These are phyloP conservation scores for Lasioglossum albipes DNA, from an alignment of 1,140 invertebrate species.

Conservation along the genomic window DNA sequence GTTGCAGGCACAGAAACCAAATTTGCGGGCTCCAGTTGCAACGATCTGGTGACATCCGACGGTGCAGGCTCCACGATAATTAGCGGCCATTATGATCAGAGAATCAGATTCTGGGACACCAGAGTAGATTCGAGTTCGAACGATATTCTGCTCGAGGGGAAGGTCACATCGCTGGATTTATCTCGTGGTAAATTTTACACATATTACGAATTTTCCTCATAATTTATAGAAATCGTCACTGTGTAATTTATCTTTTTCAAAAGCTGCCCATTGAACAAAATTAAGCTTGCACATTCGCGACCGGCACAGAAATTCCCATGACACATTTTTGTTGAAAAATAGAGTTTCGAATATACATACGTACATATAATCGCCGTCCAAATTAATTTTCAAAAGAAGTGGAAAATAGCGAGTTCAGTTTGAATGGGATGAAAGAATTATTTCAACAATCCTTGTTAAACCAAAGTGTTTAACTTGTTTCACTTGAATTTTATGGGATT, in stretches of 20 bases:
- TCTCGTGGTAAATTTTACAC: conserved; percentile 86
- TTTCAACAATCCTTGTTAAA: conserved; percentile 12
- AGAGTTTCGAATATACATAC: too few species aligned
- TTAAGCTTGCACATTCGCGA: too few species aligned
- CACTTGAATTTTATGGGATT: background rate
- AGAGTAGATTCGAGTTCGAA: conserved; percentile 89
- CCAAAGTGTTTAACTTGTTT: conserved; percentile 40
- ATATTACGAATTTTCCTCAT: background rate
- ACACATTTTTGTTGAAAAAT: too few species aligned
- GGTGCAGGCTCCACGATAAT: conserved; percentile 95
- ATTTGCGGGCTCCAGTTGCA: conserved; percentile 97
- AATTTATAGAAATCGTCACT: too few species aligned
- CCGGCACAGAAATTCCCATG: too few species aligned
- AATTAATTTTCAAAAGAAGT: background rate
- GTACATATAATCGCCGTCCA: too few species aligned
- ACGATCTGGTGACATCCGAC: conserved; percentile 95
- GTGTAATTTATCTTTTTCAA: too few species aligned
- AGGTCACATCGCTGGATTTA: conserved; percentile 96
- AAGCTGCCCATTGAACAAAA: too few species aligned
- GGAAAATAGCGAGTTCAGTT: conserved; percentile 5
- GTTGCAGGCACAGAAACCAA: conserved; percentile 94
- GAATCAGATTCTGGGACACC: conserved; percentile 97
- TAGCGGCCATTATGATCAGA: conserved; percentile 98
- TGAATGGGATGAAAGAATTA: too few species aligned
- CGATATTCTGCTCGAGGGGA: conserved; percentile 93